phyloP scores from a whole-genome alignment of 2,113 vertebrate genomes.

The Cavia porcellus region DNA sequence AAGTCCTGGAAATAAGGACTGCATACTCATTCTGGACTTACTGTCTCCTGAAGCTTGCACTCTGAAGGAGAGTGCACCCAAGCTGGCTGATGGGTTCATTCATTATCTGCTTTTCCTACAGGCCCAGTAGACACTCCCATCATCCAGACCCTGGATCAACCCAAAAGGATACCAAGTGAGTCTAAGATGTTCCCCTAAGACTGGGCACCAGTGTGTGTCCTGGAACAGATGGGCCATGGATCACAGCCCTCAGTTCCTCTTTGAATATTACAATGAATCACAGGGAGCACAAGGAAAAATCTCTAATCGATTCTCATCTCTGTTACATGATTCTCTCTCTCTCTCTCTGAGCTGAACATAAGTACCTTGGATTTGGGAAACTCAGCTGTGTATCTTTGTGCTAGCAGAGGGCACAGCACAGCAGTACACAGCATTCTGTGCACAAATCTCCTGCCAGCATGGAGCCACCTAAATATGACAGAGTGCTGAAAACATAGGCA shows the following conservation, averaged over 20 bases:
- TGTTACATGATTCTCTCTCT: fast-evolving
- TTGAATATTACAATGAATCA: neutral
- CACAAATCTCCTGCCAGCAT: neutral
- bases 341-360: neutral
- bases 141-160: no score
- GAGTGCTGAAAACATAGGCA: no score
- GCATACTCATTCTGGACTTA: neutral
- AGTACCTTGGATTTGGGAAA: neutral
- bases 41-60: neutral
- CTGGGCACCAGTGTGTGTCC: fast-evolving
- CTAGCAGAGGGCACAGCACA: conserved; percentile 20
- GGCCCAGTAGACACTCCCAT: no score
- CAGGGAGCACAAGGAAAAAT: neutral
- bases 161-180: neutral
- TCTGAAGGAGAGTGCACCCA: no score
- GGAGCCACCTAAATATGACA: neutral
- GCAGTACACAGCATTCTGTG: fast-evolving
- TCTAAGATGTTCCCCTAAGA: neutral
- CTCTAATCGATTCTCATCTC: neutral
- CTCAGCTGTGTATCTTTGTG: neutral
- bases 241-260: neutral
- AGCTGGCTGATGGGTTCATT: no score
- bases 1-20: neutral
- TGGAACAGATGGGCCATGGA: neutral
- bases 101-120: no score